Evolutionary conservation across 2,113 vertebrate genomes (phyloP).

Genomic region (Amblyornis subalaris): DNA sequence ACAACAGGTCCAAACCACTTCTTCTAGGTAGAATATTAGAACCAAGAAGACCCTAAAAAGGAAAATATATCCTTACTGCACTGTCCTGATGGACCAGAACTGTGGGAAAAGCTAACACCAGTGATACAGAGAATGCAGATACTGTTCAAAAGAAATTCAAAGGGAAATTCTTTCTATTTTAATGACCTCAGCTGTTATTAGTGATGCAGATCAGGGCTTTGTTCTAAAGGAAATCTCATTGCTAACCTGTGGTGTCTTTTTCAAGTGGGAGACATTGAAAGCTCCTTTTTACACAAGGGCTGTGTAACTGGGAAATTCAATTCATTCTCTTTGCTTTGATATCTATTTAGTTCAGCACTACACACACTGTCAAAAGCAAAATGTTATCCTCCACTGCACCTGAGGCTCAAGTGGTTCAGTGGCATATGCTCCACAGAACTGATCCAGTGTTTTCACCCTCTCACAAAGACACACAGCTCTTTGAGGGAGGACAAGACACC

Average conservation of each 20-base stretch:
- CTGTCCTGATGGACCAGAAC: not conserved
- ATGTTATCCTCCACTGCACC: not conserved
- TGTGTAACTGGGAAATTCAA: not conserved
- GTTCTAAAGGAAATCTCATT: not conserved
- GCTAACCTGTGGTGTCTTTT: not conserved
- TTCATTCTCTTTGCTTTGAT: not conserved
- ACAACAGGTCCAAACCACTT: not conserved
- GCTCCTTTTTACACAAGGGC: not conserved
- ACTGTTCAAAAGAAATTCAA: not conserved
- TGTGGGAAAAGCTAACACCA: not conserved
- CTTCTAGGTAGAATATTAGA: not conserved
- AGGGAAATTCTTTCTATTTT: conserved; percentile 10
- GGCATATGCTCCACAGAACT: fast-evolving
- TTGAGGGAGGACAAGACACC: not conserved
- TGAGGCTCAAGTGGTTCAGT: not conserved
- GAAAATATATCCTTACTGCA: not conserved
- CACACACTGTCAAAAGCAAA: not conserved
- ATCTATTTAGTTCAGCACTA: not conserved
- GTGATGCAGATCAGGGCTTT: conserved; percentile 37
- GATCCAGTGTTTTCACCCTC: not conserved
- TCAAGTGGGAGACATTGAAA: not conserved
- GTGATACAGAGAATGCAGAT: not conserved
- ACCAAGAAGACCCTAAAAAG: not conserved
- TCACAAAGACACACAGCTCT: not conserved
- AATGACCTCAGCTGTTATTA: not conserved